Conservation (phyloP, 2,113 vertebrate genomes). For the Elachura formosa region DNA sequence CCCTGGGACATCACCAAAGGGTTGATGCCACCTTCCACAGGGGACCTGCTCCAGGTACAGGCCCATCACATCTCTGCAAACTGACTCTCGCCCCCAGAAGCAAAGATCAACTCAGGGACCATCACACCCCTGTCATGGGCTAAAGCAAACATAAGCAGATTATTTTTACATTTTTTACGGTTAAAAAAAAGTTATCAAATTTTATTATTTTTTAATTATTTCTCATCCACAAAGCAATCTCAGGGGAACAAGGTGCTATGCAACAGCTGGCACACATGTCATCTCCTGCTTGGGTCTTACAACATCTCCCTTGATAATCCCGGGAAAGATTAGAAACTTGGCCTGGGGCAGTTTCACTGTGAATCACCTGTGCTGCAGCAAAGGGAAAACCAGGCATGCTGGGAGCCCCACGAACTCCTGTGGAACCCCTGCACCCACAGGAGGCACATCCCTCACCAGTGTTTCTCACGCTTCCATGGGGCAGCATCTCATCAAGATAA, state of each 20-base stretch:
- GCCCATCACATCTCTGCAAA: not conserved
- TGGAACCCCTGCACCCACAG: not conserved
- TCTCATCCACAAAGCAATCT: not conserved
- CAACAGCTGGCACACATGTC: not conserved
- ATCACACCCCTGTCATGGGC: rapidly evolving
- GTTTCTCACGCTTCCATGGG: rapidly evolving
- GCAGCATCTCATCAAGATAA: not conserved
- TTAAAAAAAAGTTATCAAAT: not conserved
- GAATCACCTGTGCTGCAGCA: constrained; percentile 10
- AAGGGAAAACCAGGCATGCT: not conserved
- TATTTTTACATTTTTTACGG: not conserved
- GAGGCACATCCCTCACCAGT: not conserved
- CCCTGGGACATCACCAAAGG: not conserved
- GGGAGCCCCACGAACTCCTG: not conserved
- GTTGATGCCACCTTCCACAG: not conserved
- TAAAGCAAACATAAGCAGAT: not conserved
- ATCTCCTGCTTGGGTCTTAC: not conserved
- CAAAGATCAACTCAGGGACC: not conserved
- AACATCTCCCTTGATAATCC: not conserved
- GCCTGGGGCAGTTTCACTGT: not conserved
- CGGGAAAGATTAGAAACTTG: constrained; percentile 14
- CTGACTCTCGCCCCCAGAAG: not conserved
- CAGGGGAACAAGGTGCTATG: not conserved
- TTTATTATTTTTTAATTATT: not conserved
- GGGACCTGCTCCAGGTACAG: not conserved